These are phyloP conservation scores for Apodemus agrarius DNA, from an alignment of 2,797 vertebrate species.

Conservation along the genomic window DNA sequence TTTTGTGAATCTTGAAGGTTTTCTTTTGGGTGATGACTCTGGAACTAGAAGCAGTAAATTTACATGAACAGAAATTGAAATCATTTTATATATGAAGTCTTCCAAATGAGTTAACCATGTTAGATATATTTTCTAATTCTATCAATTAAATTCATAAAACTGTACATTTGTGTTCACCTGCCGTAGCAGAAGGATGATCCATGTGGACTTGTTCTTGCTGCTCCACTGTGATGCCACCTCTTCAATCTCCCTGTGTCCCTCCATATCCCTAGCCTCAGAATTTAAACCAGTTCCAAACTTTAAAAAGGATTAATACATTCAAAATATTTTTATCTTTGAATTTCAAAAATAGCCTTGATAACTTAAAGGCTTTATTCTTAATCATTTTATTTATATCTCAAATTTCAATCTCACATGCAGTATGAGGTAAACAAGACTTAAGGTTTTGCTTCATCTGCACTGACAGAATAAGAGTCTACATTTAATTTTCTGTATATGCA, in stretches of 20 bases:
- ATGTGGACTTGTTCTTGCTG: neutral
- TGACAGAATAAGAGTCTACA: neutral
- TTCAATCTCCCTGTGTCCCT: fast-evolving
- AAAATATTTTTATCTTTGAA: neutral
- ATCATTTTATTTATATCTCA: neutral
- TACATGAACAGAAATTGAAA: neutral
- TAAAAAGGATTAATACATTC: neutral
- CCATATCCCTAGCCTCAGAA: neutral
- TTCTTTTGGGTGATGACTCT: neutral
- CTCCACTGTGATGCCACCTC: fast-evolving
- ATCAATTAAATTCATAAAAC: neutral
- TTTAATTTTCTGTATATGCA: neutral
- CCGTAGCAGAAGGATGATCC: fast-evolving
- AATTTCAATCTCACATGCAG: neutral
- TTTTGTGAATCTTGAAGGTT: neutral
- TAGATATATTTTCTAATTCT: neutral
- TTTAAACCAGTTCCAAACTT: neutral
- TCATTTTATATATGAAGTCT: neutral
- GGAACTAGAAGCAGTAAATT: neutral
- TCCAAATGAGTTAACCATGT: neutral
- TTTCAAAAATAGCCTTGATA: neutral
- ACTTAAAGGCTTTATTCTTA: neutral
- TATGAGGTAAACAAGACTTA: neutral
- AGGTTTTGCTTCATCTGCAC: neutral
- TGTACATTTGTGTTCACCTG: neutral